Percentiles rank a stretch among this genome's conserved stretches.
Conservation (phyloP, 2,888 invertebrate species). For the Dorcus parallelipipedus region DNA sequence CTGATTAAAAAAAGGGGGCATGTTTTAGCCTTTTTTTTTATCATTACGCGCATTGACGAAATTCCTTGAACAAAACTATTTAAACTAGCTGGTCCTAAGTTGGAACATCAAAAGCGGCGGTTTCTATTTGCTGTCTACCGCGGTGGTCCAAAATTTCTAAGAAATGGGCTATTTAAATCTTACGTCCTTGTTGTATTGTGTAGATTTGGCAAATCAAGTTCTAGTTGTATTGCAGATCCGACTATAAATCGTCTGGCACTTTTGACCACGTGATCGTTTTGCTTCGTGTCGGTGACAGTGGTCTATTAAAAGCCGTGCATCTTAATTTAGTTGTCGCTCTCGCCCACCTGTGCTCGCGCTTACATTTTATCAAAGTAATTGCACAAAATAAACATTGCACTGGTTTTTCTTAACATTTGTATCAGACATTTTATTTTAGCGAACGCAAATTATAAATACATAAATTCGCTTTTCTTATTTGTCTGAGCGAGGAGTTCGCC, state of each 20-base stretch:
- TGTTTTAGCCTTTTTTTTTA: too few relatives aligned
- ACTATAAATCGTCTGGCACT: constrained; percentile 3
- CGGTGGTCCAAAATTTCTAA: constrained; percentile 2
- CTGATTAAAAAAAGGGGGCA: too few relatives aligned
- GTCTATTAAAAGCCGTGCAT: constrained; percentile 1
- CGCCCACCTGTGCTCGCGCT: neutral
- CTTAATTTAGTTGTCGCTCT: neutral
- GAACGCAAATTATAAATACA: too few relatives aligned
- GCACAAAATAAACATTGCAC: too few relatives aligned
- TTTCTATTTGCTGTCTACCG: neutral
- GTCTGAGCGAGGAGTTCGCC: too few relatives aligned
- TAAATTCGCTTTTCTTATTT: too few relatives aligned
- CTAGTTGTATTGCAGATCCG: neutral
- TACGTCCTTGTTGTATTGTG: neutral
- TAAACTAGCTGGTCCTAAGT: neutral
- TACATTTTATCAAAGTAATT: neutral
- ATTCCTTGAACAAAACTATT: too few relatives aligned
- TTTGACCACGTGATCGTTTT: neutral
- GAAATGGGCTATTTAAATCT: constrained; percentile 1
- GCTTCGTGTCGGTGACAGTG: neutral
- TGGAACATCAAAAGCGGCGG: neutral
- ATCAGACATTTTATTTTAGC: too few relatives aligned
- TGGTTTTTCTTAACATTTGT: too few relatives aligned
- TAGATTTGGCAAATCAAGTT: constrained; percentile 2
- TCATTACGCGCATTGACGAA: too few relatives aligned